These are phyloP conservation scores for Sebastes oblongus DNA, from an alignment of 2,797 vertebrate species.

Conservation along the genomic window DNA sequence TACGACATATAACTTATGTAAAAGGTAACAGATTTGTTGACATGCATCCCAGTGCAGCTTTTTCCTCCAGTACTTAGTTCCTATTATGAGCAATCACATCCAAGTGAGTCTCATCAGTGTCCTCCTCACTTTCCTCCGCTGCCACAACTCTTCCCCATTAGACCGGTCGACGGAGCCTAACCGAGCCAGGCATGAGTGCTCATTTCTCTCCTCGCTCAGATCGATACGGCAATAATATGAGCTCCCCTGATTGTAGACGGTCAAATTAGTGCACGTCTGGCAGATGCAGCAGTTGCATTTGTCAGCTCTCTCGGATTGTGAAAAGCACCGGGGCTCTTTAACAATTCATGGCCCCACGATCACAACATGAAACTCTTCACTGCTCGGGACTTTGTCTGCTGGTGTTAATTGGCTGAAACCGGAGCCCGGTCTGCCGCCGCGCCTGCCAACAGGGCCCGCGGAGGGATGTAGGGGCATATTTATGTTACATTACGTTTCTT, in stretches of 20 bases:
- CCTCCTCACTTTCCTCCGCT: constrained; percentile 23
- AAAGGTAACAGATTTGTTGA: neutral
- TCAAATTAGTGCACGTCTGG: constrained; percentile 65
- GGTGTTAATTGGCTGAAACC: constrained; percentile 61
- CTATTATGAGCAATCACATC: neutral
- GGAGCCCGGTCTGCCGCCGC: neutral
- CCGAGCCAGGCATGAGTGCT: constrained; percentile 13
- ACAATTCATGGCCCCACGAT: constrained; percentile 66
- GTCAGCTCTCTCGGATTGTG: constrained; percentile 48
- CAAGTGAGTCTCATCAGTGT: neutral
- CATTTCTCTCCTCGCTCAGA: constrained; percentile 36
- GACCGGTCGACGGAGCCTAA: constrained; percentile 12
- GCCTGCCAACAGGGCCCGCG: neutral
- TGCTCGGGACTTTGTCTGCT: constrained; percentile 34
- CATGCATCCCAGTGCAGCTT: neutral
- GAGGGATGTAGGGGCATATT: constrained; percentile 14
- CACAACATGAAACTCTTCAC: constrained; percentile 62
- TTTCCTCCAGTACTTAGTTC: neutral
- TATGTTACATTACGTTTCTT: constrained; percentile 5
- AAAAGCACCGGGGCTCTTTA: constrained; percentile 58
- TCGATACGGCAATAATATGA: constrained; percentile 69
- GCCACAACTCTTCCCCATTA: constrained; percentile 35
- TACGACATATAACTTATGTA: neutral
- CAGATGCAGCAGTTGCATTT: constrained; percentile 54
- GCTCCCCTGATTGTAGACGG: constrained; percentile 55